Percentiles rank a stretch among this genome's conserved stretches.
Conservation (phyloP, 2,797 vertebrate genomes). For the Lepilemur septentrionalis region DNA sequence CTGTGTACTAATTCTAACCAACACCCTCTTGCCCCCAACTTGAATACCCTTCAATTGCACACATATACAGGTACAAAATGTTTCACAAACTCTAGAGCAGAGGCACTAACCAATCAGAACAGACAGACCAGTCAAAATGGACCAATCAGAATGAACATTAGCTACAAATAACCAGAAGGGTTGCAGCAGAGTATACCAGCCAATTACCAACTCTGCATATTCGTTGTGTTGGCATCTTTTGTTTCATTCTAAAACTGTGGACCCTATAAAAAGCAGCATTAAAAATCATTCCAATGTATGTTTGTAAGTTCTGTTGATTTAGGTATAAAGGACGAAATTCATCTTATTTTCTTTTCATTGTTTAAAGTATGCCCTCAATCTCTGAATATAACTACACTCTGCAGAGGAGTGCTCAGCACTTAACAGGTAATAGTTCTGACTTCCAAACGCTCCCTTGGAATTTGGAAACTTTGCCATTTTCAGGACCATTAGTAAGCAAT, state of each 20-base stretch:
- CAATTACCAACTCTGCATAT: background rate
- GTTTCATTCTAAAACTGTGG: background rate
- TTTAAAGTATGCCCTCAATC: background rate
- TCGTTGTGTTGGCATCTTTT: background rate
- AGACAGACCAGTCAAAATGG: background rate
- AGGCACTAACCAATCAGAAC: background rate
- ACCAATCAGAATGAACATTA: background rate
- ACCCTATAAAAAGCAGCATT: background rate
- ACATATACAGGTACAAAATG: background rate
- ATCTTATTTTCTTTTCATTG: background rate
- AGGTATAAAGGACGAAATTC: background rate
- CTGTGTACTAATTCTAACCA: background rate
- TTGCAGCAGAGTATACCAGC: background rate
- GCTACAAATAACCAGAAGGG: background rate
- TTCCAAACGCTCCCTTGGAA: background rate
- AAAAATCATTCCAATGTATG: background rate
- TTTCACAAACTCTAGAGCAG: background rate
- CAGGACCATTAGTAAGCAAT: background rate
- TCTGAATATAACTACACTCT: background rate
- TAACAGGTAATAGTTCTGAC: background rate
- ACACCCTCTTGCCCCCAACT: background rate
- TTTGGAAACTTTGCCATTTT: background rate
- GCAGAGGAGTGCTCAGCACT: background rate
- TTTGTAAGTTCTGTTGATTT: background rate
- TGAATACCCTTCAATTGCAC: background rate